phyloP scores from a whole-genome alignment of 2,113 vertebrate genomes.

The Nematolebias whitei region DNA sequence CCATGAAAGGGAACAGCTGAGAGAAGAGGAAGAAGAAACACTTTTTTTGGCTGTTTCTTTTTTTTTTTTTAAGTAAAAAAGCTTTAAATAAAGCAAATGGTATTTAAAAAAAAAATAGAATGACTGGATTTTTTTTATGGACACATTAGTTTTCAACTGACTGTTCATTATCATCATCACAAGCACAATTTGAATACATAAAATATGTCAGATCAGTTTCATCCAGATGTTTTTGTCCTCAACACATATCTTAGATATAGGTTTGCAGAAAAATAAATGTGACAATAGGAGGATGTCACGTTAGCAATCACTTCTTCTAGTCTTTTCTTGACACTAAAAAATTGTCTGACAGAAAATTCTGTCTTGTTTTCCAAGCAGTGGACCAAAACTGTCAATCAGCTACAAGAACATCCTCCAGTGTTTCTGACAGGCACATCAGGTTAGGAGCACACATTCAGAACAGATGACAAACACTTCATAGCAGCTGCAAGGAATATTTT shows the following conservation, averaged over 20 bases:
- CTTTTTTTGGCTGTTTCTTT: too few species aligned
- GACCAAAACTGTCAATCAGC: constrained; percentile 29
- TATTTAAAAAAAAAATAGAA: constrained; percentile 5
- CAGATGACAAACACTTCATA: constrained; percentile 53
- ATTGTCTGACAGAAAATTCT: constrained; percentile 35
- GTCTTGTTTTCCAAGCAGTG: constrained; percentile 24
- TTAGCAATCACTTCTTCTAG: constrained; percentile 59
- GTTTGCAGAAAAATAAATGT: constrained; percentile 53
- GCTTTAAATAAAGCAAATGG: too few species aligned
- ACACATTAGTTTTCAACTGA: constrained; percentile 8
- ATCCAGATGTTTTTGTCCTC: constrained; percentile 36
- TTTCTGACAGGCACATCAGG: constrained; percentile 36
- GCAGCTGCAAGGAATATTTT: constrained; percentile 53
- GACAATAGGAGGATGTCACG: constrained; percentile 64
- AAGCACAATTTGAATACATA: constrained; percentile 64
- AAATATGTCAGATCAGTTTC: constrained; percentile 54
- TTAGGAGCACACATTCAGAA: constrained; percentile 55
- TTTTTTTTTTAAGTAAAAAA: too few species aligned
- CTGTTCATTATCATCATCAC: constrained; percentile 61
- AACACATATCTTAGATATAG: constrained; percentile 41
- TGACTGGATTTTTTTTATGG: background rate
- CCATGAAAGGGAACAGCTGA: too few species aligned
- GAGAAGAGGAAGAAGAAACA: too few species aligned
- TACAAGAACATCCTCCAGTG: constrained; percentile 5
- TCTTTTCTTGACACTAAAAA: constrained; percentile 26